Base-by-base conservation (phyloP, 2,888 invertebrate species). In the Anthoptus insignis region DNA sequence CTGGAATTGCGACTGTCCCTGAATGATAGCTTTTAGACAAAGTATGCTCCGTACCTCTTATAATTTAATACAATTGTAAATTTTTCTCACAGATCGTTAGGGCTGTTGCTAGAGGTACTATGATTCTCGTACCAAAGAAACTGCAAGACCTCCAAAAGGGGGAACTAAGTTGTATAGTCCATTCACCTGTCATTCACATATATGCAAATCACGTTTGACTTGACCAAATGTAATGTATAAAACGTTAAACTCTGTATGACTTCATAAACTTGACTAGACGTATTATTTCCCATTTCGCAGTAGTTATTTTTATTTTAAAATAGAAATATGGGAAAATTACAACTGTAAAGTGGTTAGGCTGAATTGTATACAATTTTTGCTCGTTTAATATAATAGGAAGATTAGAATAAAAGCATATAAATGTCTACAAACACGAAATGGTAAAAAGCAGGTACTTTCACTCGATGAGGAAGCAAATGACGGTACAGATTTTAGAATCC, bases 401-500 rank as follows among this genome's bases (percentile, higher is more conserved):
- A 61, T 61, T 54, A 47, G 47, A 54, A 61, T 54, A 61, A 47
- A 24, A 32, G n/a, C 32, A 47, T 59, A 6, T 52, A 52, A 52
- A 50, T 49, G 59, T 37, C 47, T 47, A 11, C 65, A 66, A 68
- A 65, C 67, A 49, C 68, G 60, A 58, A 65, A 71, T 72, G 65
- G 65, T 61, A 58, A 64, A 64, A 49, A 42, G 27, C 29, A 37
- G 22, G 14, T 74, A 86, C 89, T 90, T 90, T 91, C 91, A 83
- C 88, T 83, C 59, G 56, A 71, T 80, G 76, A 80, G 80, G 79
- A 83, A 82, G 83, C 80, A 76, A 83, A 84, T 84, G 82, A 74
- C 79, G 76, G 74, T 74, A 76, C 74, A 76, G 70, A 81, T 83
- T 85, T 81, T 85, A 81, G 80, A 80, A 81, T 87, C 81, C 81